Percentiles rank a stretch among this genome's conserved stretches.
Evolutionary conservation across 1,140 invertebrate genomes (phyloP).

Genomic region (Aphelinus certus): DNA sequence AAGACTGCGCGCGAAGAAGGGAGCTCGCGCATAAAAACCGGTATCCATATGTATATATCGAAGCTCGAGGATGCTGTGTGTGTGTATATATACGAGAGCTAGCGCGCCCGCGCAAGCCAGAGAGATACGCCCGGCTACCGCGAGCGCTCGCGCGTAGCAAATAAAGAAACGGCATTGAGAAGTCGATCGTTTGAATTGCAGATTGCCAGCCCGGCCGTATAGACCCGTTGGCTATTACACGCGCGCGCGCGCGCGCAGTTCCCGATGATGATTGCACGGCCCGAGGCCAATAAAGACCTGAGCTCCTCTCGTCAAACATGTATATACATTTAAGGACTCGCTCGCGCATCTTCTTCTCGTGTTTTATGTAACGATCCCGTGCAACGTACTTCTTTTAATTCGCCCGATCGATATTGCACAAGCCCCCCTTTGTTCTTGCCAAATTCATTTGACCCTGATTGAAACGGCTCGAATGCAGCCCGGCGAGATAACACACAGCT

Average conservation of each 20-base stretch:
- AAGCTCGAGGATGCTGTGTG: too few species aligned
- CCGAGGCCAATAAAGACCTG: conserved; percentile 3
- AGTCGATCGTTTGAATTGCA: conserved; percentile 7
- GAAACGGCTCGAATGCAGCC: too few species aligned
- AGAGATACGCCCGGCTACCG: too few species aligned
- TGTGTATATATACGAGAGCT: too few species aligned
- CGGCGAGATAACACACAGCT: too few species aligned
- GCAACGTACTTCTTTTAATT: background rate
- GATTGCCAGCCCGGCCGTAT: background rate
- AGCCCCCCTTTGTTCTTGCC: background rate
- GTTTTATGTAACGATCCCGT: background rate
- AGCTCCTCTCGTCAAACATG: background rate
- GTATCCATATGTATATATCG: background rate
- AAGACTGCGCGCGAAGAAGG: background rate
- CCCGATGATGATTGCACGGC: background rate
- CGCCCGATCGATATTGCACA: background rate
- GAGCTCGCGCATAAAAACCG: background rate
- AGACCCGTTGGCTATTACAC: conserved; percentile 9
- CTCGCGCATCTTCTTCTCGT: background rate
- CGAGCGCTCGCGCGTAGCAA: background rate
- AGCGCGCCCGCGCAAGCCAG: too few species aligned
- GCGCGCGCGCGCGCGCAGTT: background rate
- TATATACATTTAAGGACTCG: background rate
- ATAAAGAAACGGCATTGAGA: background rate
- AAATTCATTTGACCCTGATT: too few species aligned